Evolutionary conservation across 2,113 vertebrate species (phyloP), one percentile per base, ranked within the genome.

Genomic region (Ammodytes marinus): DNA sequence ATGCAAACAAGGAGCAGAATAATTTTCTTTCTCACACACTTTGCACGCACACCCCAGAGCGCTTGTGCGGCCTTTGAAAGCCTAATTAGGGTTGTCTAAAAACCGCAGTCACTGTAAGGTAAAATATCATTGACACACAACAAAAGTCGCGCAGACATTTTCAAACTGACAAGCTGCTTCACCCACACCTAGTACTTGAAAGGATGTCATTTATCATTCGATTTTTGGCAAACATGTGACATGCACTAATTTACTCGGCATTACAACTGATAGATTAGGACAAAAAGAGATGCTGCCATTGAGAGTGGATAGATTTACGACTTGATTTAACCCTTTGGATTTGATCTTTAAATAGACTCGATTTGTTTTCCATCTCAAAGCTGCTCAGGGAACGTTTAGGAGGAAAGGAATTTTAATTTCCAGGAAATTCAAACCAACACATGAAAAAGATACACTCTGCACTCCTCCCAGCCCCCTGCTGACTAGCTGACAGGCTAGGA

Each of bases 121-220:
- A 43, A 79, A 61, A 49, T 74, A 65, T 80, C 59, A 1, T 35
- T 17, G 57, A 74, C 39, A 47, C 67, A 83, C 77, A 77, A 84
- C 64, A 74, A 86, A 87, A 80, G 59, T 73, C 75, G 54, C 46
- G 40, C 39, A 85, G 78, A 90, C 86, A 86, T 91, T 90, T 86
- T 90, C 86, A 89, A 79, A 69, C 59, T 86, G 80, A 76, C 79
- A 80, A 70, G 82, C 47, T 65, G 39, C 79, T 87, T 68, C 77
- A 69, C 72, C 54, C 75, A 42, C 72, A 54, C 76, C 85, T 72
- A 10, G 35, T 43, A 57, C 49, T 53, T 63, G 69, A 82, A 69
- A 59, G 37, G 37, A 43, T 73, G 35, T 60, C 69, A 55, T 59
- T 69, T 57, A 69, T 49, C 57, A 49, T 37, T 27, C 57, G 15